phyloP scores from a whole-genome alignment of 2,113 vertebrate species.

The Ovis aries region DNA sequence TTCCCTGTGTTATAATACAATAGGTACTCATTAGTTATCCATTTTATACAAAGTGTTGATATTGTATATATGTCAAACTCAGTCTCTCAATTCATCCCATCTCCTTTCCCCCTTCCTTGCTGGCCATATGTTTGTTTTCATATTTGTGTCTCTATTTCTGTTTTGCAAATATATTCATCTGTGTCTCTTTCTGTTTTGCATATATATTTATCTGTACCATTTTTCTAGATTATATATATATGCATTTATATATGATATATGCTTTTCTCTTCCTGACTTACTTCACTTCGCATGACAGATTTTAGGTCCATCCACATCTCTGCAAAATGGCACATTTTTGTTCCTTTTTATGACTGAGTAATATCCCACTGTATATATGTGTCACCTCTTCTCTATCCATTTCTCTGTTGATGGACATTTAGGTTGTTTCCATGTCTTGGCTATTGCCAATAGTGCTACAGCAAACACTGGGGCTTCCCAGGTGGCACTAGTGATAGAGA shows the following conservation, averaged over 20 bases:
- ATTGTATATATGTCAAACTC: background rate
- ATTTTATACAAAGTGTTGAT: background rate
- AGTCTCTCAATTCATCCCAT: background rate
- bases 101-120: background rate
- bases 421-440: background rate
- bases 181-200: background rate
- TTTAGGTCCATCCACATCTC: background rate
- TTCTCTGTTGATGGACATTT: background rate
- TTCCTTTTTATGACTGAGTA: background rate
- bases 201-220: background rate
- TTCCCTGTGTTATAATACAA: background rate
- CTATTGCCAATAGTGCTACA: background rate
- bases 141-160: background rate
- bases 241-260: background rate
- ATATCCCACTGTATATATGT: background rate
- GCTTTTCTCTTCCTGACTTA: background rate
- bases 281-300: background rate
- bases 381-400: background rate
- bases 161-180: background rate
- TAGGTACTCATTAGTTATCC: background rate
- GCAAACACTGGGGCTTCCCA: background rate
- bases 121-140: background rate
- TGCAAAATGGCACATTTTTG: background rate
- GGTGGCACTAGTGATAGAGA: background rate
- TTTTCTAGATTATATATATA: background rate